Evolutionary conservation across 2,113 vertebrate genomes (phyloP).

Genomic region (Alexandromys fortis): DNA sequence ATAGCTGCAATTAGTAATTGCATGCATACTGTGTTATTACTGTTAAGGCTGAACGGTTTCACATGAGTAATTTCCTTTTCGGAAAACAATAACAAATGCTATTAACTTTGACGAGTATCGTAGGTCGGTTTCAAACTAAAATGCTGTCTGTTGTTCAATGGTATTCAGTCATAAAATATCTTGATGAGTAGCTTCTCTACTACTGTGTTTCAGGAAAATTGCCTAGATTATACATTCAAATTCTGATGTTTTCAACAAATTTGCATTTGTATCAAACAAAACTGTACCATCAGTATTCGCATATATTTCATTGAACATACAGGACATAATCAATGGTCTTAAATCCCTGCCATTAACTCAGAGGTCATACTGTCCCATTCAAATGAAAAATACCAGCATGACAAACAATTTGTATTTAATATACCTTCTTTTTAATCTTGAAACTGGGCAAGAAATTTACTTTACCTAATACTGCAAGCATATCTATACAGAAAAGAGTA

Average conservation of each 20-base stretch:
- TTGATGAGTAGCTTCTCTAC: slow-evolving; percentile 71
- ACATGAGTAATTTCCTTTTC: slow-evolving; percentile 68
- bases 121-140: slow-evolving; percentile 78
- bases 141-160: slow-evolving; percentile 68
- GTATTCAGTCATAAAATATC: slow-evolving; percentile 66
- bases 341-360: slow-evolving; percentile 10
- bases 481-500: background rate
- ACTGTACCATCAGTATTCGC: background rate
- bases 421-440: background rate
- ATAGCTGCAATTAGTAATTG: slow-evolving; percentile 44
- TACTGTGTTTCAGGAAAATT: slow-evolving; percentile 67
- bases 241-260: slow-evolving; percentile 50
- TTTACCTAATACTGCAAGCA: background rate
- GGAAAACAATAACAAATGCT: slow-evolving; percentile 71
- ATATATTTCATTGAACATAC: background rate
- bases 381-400: background rate
- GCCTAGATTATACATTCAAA: slow-evolving; percentile 52
- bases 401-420: slow-evolving; percentile 5
- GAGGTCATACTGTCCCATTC: background rate
- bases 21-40: slow-evolving; percentile 23
- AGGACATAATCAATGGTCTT: background rate
- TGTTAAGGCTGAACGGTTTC: slow-evolving; percentile 62
- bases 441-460: background rate
- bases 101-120: slow-evolving; percentile 74
- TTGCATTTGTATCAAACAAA: background rate